Evolutionary conservation across 2,113 vertebrate species (phyloP).

Genomic region (Turdus rufiventris): DNA sequence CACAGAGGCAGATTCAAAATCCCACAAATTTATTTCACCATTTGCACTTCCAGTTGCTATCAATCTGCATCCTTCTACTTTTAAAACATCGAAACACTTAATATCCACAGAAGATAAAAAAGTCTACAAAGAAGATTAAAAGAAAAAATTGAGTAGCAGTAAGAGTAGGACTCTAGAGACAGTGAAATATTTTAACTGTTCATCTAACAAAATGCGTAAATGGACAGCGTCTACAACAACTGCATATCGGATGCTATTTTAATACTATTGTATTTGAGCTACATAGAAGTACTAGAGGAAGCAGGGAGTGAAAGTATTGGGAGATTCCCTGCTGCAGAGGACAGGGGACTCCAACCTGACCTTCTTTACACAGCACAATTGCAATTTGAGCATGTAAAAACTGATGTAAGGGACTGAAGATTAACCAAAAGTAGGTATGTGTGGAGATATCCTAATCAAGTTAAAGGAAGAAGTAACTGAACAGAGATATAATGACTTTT

Average conservation of each 20-base stretch:
- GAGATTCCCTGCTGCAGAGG: neutral
- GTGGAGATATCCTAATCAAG: neutral
- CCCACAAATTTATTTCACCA: slow-evolving; percentile 69
- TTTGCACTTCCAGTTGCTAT: slow-evolving; percentile 67
- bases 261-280: neutral
- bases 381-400: neutral
- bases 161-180: neutral
- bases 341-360: neutral
- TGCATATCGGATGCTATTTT: neutral
- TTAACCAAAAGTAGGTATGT: neutral
- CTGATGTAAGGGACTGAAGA: neutral
- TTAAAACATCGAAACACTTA: slow-evolving; percentile 67
- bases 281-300: neutral
- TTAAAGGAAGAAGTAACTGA: neutral
- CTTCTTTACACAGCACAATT: neutral
- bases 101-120: neutral
- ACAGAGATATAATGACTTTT: neutral
- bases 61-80: slow-evolving; percentile 52
- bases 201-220: neutral
- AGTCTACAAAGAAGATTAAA: slow-evolving; percentile 41
- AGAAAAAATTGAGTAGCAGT: neutral
- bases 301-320: neutral
- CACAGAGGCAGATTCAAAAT: slow-evolving; percentile 59
- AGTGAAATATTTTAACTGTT: neutral
- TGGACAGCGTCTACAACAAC: neutral